Conservation (phyloP, 1,140 invertebrate genomes). For the Pogonognathellus flavescens region DNA sequence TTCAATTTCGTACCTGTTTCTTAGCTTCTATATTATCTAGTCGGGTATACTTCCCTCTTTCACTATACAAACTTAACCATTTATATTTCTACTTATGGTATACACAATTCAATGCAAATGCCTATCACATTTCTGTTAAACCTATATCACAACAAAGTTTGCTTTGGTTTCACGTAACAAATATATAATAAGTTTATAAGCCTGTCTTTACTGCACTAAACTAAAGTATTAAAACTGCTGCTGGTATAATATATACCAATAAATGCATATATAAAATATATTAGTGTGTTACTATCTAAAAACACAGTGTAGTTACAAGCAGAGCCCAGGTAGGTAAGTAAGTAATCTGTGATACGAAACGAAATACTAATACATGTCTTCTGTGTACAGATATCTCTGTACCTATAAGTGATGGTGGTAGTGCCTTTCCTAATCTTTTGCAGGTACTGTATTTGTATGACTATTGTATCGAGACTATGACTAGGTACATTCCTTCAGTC, state of each 20-base stretch:
- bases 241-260: too few species aligned
- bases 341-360: too few species aligned
- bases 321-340: too few species aligned
- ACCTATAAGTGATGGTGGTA: background rate
- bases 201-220: too few species aligned
- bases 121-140: too few species aligned
- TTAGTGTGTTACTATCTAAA: background rate
- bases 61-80: background rate
- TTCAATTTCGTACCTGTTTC: slow-evolving; percentile 42
- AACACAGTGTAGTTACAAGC: too few species aligned
- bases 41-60: background rate
- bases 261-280: background rate
- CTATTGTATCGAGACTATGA: slow-evolving; percentile 31
- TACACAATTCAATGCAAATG: too few species aligned
- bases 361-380: background rate
- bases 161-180: too few species aligned
- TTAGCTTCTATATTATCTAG: background rate
- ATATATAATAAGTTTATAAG: too few species aligned
- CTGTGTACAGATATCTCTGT: background rate
- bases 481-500: slow-evolving; percentile 41
- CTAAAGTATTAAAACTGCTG: too few species aligned
- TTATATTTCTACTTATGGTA: too few species aligned
- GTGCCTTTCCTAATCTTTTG: background rate
- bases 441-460: background rate
- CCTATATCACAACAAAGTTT: too few species aligned